Percentiles rank a stretch among this genome's conserved stretches.
Evolutionary conservation across 1,140 invertebrate species (phyloP).

Genomic region (Adoxophyes honmai): DNA sequence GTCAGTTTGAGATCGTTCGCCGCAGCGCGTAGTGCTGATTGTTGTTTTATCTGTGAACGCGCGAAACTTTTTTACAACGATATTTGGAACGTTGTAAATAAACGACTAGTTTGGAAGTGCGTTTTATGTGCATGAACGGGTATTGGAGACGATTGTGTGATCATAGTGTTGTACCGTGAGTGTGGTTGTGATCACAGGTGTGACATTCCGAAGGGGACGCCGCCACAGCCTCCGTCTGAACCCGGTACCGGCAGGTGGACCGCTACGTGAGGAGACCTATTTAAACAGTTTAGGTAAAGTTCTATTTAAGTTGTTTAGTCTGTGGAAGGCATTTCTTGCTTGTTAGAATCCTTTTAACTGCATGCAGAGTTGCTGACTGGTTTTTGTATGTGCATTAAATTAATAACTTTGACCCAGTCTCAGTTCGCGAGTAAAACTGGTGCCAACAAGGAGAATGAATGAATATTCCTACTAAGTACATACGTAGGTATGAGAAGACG

Average conservation of each 20-base stretch:
- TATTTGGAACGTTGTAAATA: conserved; percentile 29
- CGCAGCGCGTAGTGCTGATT: conserved; percentile 32
- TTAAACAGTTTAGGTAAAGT: conserved; percentile 33
- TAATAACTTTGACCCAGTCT: too few species aligned
- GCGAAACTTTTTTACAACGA: conserved; percentile 59
- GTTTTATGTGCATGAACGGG: conserved; percentile 38
- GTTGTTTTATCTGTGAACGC: conserved; percentile 28
- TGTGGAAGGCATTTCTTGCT: conserved; percentile 3
- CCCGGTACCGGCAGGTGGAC: conserved; percentile 53
- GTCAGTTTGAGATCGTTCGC: conserved; percentile 46
- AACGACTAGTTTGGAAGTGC: conserved; percentile 21
- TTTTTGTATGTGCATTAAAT: too few species aligned
- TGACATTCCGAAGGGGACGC: conserved; percentile 63
- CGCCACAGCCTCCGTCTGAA: conserved; percentile 55
- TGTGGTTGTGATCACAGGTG: conserved; percentile 63
- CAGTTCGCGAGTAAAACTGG: too few species aligned
- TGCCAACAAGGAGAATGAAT: too few species aligned
- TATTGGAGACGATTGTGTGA: conserved; percentile 33
- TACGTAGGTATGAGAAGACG: too few species aligned
- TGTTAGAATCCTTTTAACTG: conserved; percentile 5
- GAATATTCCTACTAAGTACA: too few species aligned
- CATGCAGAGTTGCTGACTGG: neutral
- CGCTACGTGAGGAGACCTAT: conserved; percentile 41
- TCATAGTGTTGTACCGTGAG: conserved; percentile 52
- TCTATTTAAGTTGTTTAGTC: conserved; percentile 14